Evolutionary conservation across 2,888 invertebrate species (phyloP).

Genomic region (Agonum fuliginosum): DNA sequence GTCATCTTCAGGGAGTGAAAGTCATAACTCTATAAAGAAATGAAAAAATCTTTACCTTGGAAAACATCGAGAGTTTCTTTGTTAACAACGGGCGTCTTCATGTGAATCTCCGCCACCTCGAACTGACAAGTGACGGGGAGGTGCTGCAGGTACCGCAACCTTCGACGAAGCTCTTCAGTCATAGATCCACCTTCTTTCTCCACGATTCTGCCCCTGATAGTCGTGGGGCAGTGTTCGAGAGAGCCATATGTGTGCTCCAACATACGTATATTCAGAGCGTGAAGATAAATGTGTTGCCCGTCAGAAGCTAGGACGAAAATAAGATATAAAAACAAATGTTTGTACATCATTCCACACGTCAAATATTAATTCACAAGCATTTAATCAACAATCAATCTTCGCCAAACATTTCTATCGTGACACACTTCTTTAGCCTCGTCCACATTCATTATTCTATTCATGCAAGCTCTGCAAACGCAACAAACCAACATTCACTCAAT

Average conservation of each 20-base stretch:
- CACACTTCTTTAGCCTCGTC: too few relatives aligned
- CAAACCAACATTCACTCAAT: too few relatives aligned
- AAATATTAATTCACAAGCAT: too few relatives aligned
- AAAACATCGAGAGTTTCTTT: constrained; percentile 81
- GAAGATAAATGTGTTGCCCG: constrained; percentile 94
- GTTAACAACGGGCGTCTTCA: constrained; percentile 84
- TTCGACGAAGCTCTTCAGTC: constrained; percentile 85
- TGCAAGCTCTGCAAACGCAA: too few relatives aligned
- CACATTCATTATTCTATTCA: too few relatives aligned
- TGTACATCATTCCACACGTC: too few relatives aligned
- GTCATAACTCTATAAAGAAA: too few relatives aligned
- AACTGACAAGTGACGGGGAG: constrained; percentile 93
- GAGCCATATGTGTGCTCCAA: constrained; percentile 90
- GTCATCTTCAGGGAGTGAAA: too few relatives aligned
- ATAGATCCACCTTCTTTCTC: constrained; percentile 92
- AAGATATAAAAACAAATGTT: too few relatives aligned
- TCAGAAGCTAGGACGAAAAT: too few relatives aligned
- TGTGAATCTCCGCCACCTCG: constrained; percentile 90
- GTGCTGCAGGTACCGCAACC: constrained; percentile 87
- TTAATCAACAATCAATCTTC: too few relatives aligned
- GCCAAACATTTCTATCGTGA: too few relatives aligned
- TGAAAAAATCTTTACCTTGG: constrained; percentile 75
- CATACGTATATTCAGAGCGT: constrained; percentile 93
- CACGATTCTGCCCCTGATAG: constrained; percentile 85
- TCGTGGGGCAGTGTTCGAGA: constrained; percentile 84